Evolutionary conservation across 2,888 invertebrate genomes (phyloP).

Genomic region (Tenthredo notha): DNA sequence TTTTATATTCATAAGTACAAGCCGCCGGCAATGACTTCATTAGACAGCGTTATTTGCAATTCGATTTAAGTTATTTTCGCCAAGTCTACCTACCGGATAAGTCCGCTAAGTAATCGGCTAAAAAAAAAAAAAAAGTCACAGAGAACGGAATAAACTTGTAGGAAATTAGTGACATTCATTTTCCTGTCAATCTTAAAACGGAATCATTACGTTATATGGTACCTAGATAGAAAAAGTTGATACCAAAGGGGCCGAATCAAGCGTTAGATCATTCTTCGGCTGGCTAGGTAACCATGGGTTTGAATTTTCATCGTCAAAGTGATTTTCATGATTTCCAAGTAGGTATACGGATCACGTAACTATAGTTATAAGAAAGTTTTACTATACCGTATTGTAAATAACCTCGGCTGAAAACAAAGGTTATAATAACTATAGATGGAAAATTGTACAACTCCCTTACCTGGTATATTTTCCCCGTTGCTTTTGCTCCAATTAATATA

Average conservation of each 20-base stretch:
- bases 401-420: background rate
- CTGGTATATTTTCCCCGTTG: background rate
- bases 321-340: background rate
- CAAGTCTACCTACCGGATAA: background rate
- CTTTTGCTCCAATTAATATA: conserved; percentile 45
- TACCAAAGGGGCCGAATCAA: background rate
- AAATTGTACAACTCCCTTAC: background rate
- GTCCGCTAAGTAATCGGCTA: background rate
- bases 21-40: conserved; percentile 45
- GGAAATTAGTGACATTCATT: background rate
- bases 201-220: background rate
- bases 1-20: background rate
- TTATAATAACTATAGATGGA: conserved; percentile 6
- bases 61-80: background rate
- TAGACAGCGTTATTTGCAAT: background rate
- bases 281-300: background rate
- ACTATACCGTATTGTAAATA: background rate
- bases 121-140: background rate
- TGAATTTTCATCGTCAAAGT: background rate
- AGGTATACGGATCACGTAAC: background rate
- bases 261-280: background rate
- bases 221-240: background rate
- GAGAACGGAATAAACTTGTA: background rate
- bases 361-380: background rate
- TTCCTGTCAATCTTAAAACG: background rate